Conservation (phyloP, 1,140 invertebrate species). For the Cheumatopsyche charites region DNA sequence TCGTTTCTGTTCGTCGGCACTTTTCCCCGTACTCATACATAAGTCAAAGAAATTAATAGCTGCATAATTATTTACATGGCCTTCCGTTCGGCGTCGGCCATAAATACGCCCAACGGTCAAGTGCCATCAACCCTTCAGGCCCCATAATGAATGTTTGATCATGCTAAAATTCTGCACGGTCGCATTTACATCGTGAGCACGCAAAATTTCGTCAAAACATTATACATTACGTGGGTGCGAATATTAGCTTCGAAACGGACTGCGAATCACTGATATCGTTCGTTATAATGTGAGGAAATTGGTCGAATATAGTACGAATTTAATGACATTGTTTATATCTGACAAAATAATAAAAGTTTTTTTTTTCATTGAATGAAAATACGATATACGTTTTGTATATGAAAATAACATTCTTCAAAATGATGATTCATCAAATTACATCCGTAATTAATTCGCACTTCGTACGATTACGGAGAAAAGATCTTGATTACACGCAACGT, state of each 20-base stretch:
- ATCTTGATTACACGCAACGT: constrained; percentile 7
- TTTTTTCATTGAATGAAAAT: too few relatives aligned
- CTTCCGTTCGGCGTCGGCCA: neutral
- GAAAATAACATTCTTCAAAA: too few relatives aligned
- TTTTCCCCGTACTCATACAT: neutral
- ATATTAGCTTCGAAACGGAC: too few relatives aligned
- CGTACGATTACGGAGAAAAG: neutral
- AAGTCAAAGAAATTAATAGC: constrained; percentile 6
- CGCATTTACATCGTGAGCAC: neutral
- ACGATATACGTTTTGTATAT: too few relatives aligned
- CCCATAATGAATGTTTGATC: constrained; percentile 18
- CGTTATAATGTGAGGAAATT: too few relatives aligned
- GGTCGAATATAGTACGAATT: too few relatives aligned
- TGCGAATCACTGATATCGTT: too few relatives aligned
- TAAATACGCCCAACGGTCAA: constrained; percentile 8
- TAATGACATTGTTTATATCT: too few relatives aligned
- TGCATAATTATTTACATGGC: neutral
- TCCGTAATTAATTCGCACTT: too few relatives aligned
- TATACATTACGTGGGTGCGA: neutral
- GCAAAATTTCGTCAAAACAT: neutral
- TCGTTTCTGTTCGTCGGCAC: too few relatives aligned
- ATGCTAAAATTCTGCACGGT: constrained; percentile 17
- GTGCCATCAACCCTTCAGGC: constrained; percentile 6
- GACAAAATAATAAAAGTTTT: too few relatives aligned
- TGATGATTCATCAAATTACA: neutral